Evolutionary conservation across 2,797 vertebrate species (phyloP), one percentile per base, ranked within the genome.

Genomic region (Presbytis comata): DNA sequence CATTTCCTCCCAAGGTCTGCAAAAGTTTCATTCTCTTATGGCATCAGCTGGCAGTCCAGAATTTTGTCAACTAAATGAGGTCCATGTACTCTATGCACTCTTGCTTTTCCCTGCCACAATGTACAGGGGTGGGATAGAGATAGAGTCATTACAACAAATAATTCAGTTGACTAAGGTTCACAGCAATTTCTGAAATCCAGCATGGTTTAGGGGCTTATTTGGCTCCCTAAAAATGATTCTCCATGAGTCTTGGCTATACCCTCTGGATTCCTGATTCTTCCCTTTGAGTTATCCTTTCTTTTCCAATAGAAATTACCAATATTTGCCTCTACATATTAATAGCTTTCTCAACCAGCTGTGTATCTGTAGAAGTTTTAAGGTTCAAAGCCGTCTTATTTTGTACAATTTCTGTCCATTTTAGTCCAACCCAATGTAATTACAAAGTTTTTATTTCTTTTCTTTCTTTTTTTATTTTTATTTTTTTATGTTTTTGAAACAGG

Each of bases 11-110:
- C 39, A 72, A 53, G 36, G n/a, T 50, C 24, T 91, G 30, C n/a
- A n/a, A 92, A 84, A 57, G 9, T 88, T 57, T 93, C 48, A 61
- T 80, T 28, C 26, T 87, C 44, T 88, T 93, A n/a, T 44, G 30
- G 9, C 16, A 44, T 81, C 88, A 30, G 30, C 17, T 24, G 72
- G 46, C 1, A 55, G 19, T 79, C 8, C 14, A 83, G 11, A 17
- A 64, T 82, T 89, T 88, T 30, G 39, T 82, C 28, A 17, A 48
- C 30, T 93, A 61, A 86, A 83, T 84, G 48, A 90, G 80, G 30
- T 39, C 30, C 21, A 44, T 9, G 2, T 93, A 28, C 17, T 86
- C n/a, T 85, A 2, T 83, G n/a, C n/a, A 10, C 33, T 5, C 16
- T n/a, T 76, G 7, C 44, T 22, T 28, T 24, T 17, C 30, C 2